Evolutionary conservation across 2,888 invertebrate genomes (phyloP).

Genomic region (Cantharis flavilabris): DNA sequence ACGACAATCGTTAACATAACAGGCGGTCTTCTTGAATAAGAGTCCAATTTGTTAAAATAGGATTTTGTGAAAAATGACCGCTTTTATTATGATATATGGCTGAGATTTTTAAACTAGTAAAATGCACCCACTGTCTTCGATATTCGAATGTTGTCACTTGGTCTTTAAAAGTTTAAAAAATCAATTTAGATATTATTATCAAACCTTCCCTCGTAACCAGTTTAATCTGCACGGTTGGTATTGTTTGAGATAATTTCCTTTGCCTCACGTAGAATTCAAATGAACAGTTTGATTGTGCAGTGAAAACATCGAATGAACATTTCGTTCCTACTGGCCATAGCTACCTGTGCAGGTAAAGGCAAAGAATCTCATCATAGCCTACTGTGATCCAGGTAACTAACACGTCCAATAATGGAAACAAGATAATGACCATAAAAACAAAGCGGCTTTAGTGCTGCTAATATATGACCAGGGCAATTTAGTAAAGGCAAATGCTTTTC

Average conservation of each 20-base stretch:
- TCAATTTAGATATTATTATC: neutral
- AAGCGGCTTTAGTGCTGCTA: constrained; percentile 47
- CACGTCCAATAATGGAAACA: constrained; percentile 50
- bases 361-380: constrained; percentile 37
- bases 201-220: neutral
- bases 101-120: constrained; percentile 22
- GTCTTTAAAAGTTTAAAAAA: neutral
- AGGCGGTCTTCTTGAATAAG: constrained; percentile 36
- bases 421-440: constrained; percentile 51
- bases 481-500: constrained; percentile 46
- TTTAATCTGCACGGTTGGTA: neutral
- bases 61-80: constrained; percentile 47
- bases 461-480: constrained; percentile 45
- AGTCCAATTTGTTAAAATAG: constrained; percentile 47
- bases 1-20: constrained; percentile 36
- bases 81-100: constrained; percentile 48
- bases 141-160: constrained; percentile 7
- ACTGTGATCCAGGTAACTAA: constrained; percentile 45
- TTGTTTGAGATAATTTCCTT: no score
- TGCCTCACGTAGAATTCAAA: neutral
- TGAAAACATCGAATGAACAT: constrained; percentile 14
- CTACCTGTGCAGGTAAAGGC: constrained; percentile 31
- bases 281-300: neutral
- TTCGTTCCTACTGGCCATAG: constrained; percentile 14
- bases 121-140: neutral